These are phyloP conservation scores for Chunga burmeisteri DNA, from an alignment of 2,113 vertebrate genomes.

Conservation along the genomic window DNA sequence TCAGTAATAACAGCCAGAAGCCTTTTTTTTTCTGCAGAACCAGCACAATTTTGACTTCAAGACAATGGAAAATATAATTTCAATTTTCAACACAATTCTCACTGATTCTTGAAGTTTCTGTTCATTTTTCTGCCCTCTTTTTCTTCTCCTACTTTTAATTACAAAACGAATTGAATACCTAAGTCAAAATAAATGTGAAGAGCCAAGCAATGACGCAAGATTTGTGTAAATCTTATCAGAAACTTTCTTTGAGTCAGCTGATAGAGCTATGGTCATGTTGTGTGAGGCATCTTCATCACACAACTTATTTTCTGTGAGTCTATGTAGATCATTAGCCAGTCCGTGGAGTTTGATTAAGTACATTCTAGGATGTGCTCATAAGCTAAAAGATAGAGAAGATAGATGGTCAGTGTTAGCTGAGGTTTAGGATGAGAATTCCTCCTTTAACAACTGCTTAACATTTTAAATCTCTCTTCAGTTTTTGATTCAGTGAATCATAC, in stretches of 20 bases:
- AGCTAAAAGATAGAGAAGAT: not conserved
- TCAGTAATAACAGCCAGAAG: not conserved
- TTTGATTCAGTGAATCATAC: not conserved
- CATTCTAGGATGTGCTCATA: not conserved
- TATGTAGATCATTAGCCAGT: not conserved
- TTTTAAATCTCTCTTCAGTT: not conserved
- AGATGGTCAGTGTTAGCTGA: not conserved
- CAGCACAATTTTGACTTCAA: not conserved
- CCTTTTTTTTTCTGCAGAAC: not conserved
- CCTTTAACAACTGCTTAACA: not conserved
- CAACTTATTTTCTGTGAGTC: not conserved
- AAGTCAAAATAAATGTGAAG: not conserved
- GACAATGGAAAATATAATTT: not conserved
- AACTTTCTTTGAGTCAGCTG: not conserved
- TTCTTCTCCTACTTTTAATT: not conserved
- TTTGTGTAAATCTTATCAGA: not conserved
- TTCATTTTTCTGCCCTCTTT: not conserved
- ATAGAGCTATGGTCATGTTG: rapidly evolving
- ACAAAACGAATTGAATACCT: not conserved
- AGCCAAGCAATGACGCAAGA: not conserved
- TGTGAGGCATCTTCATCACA: not conserved
- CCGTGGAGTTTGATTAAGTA: not conserved
- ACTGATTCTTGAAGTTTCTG: not conserved
- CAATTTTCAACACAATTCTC: not conserved
- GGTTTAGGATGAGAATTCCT: not conserved